Percentiles rank a stretch among this genome's conserved stretches.
Conservation (phyloP, 2,113 vertebrate species). For the Charina bottae region DNA sequence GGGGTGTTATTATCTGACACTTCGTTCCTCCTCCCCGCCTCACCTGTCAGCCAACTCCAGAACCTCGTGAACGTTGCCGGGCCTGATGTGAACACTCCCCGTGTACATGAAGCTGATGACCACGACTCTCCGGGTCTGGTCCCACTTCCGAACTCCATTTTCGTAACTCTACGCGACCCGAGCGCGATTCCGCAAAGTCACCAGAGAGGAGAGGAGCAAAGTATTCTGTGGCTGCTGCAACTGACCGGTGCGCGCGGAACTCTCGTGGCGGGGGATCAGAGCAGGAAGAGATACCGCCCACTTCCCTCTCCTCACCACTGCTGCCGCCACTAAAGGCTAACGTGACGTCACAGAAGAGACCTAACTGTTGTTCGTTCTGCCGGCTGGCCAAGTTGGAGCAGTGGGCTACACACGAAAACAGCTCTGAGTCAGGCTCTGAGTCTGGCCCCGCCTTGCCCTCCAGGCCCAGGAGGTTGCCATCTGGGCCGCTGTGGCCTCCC, state of each 20-base stretch:
- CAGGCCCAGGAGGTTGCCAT: slow-evolving; percentile 69
- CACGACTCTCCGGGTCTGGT: slow-evolving; percentile 94
- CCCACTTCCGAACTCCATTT: slow-evolving; percentile 96
- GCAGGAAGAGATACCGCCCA: slow-evolving; percentile 77
- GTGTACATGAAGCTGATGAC: slow-evolving; percentile 98
- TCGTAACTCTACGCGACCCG: slow-evolving; percentile 94
- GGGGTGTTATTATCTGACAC: not conserved
- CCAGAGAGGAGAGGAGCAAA: slow-evolving; percentile 92
- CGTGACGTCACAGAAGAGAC: slow-evolving; percentile 94
- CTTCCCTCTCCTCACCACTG: slow-evolving; percentile 22
- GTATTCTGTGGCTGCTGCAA: slow-evolving; percentile 94
- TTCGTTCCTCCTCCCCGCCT: slow-evolving; percentile 10
- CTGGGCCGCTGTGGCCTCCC: slow-evolving; percentile 76
- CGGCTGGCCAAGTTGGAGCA: slow-evolving; percentile 90
- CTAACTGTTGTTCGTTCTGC: slow-evolving; percentile 92
- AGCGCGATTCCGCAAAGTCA: slow-evolving; percentile 91
- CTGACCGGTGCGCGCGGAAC: slow-evolving; percentile 92
- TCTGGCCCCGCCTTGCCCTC: slow-evolving; percentile 70
- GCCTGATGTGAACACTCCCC: slow-evolving; percentile 92
- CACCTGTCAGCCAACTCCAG: slow-evolving; percentile 97
- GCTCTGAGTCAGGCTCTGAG: slow-evolving; percentile 82
- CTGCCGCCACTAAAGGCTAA: slow-evolving; percentile 86
- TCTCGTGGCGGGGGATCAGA: slow-evolving; percentile 83
- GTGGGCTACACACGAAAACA: slow-evolving; percentile 87
- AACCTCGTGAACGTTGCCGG: slow-evolving; percentile 95